A percentile compares a stretch with the other conserved stretches of the same genome.
Conservation (phyloP, 2,797 vertebrate genomes). For the Gambelia wislizenii region DNA sequence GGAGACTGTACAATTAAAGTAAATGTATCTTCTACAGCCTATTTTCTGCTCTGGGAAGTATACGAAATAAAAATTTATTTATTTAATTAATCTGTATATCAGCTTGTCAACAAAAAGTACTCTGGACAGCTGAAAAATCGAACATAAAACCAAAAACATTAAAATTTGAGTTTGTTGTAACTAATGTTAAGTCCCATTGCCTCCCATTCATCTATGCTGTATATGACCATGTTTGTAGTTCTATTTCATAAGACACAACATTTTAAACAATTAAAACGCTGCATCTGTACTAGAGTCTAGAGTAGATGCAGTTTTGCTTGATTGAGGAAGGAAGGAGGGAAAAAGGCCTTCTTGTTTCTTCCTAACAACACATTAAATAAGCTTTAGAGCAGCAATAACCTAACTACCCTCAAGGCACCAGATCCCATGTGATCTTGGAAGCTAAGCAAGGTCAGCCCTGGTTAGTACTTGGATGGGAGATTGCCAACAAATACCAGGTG, state of each 20-base stretch:
- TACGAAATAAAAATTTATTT: neutral
- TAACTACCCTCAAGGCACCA: too few species aligned
- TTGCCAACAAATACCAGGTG: too few species aligned
- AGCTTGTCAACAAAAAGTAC: too few species aligned
- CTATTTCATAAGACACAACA: neutral
- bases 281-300: neutral
- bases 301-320: neutral
- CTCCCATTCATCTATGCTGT: neutral
- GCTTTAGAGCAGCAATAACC: neutral
- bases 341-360: neutral
- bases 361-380: neutral
- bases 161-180: too few species aligned
- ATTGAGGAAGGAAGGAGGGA: too few species aligned
- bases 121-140: neutral
- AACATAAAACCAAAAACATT: too few species aligned
- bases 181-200: too few species aligned
- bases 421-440: too few species aligned
- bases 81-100: neutral
- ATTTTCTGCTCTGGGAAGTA: neutral
- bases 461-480: too few species aligned
- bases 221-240: neutral
- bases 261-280: neutral
- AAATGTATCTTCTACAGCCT: neutral
- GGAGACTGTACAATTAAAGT: neutral
- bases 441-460: too few species aligned